Percentiles rank a stretch among this genome's conserved stretches.
Conservation (phyloP, 2,888 invertebrate species). For the Cacoxenus indagator region DNA sequence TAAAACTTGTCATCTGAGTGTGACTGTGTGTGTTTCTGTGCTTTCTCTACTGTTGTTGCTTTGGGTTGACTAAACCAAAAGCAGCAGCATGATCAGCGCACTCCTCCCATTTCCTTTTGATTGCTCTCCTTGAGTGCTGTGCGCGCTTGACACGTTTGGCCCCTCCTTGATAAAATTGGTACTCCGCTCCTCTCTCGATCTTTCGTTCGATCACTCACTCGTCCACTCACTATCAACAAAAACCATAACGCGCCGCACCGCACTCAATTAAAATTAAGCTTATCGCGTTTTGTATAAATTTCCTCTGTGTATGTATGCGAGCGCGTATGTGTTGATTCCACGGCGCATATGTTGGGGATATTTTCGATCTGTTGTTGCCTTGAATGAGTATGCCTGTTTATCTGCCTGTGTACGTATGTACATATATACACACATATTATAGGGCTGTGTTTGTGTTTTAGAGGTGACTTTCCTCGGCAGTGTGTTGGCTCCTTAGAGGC, state of each 20-base stretch:
- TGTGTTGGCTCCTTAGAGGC: conserved; percentile 53
- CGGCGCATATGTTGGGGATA: not conserved
- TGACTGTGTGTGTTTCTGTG: conserved; percentile 27
- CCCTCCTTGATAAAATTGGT: conserved; percentile 50
- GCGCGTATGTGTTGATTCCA: not conserved
- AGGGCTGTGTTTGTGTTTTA: conserved; percentile 49
- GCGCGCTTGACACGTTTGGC: conserved; percentile 46
- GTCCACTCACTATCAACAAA: not conserved
- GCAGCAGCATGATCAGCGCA: too few relatives aligned
- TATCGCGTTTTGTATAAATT: conserved; percentile 45
- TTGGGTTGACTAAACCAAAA: conserved; percentile 37
- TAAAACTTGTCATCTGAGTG: not conserved
- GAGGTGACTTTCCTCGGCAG: conserved; percentile 59
- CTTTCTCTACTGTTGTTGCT: conserved; percentile 50
- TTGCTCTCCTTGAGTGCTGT: conserved; percentile 30
- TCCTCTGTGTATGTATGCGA: not conserved
- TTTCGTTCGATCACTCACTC: not conserved
- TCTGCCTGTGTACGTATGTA: conserved; percentile 7
- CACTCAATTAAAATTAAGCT: conserved; percentile 54
- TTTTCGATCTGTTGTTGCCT: not conserved
- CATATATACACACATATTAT: too few relatives aligned
- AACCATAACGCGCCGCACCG: conserved; percentile 36
- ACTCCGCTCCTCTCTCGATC: not conserved
- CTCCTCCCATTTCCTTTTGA: conserved; percentile 42
- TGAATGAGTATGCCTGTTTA: not conserved